Base-by-base conservation (phyloP, 2,888 invertebrate species). In the Drosophila greeni region DNA sequence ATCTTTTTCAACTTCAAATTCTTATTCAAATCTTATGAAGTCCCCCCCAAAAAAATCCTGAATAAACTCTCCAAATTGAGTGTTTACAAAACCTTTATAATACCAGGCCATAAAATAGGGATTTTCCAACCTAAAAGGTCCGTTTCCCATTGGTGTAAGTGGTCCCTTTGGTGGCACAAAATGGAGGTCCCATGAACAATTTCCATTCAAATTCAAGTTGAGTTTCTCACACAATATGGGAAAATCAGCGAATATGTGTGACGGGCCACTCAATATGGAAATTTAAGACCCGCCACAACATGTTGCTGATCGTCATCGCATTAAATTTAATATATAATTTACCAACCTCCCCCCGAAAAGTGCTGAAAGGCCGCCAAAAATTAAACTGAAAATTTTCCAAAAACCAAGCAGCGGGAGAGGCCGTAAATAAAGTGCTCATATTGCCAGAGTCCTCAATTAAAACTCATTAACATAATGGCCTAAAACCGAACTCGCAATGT, bases 381-480 rank as follows among this genome's bases (percentile, higher is more conserved):
- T 52, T 11, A 36, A 64, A 42, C 51, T 42, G 34, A 51, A 62
- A 65, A 51, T 43, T 61, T 52, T 58, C n/a, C 24, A 31, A 39
- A 20, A 65, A 29, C 14, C 12, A 18, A 29, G 26, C 16, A 2
- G 16, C 4, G 16, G 20, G 39, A 7, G 43, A 26, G 16, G 26
- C 1, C 66, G 66, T 62, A 53, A 66, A 62, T 66, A 43, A 43
- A 43, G 52, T 66, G 33, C 42, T 65, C 53, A 62, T 62, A 48
- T 64, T 67, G 66, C 40, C 52, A 34, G 57, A 64, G 51, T 73
- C 72, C 66, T 71, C 71, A 80, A 84, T 80, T 81, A 80, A 80
- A 82, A 82, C 48, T 73, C 66, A 84, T 80, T 80, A 82, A 75
- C 83, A 82, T 80, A 82, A 84, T 84, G 83, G 65, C 70, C 75